Evolutionary conservation across 2,113 vertebrate species (phyloP).

Genomic region (Thalassarche chlororhynchos): DNA sequence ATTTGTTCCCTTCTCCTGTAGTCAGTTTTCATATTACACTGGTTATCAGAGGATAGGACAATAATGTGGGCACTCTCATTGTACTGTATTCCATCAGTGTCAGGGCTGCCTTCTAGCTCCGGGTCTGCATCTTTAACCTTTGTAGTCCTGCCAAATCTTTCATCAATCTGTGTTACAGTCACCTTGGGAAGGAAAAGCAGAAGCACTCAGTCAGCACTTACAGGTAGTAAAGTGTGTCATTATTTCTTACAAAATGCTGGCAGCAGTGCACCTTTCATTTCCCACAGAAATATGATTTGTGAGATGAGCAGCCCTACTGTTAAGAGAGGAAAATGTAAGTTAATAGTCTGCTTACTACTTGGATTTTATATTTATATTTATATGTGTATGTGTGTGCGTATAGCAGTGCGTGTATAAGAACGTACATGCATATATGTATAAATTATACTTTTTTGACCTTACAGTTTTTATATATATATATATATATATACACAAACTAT

Average conservation of each 20-base stretch:
- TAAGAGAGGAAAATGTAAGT: slow-evolving; percentile 64
- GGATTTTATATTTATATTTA: neutral
- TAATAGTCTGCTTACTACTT: slow-evolving; percentile 13
- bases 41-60: slow-evolving; percentile 78
- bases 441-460: neutral
- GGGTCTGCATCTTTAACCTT: slow-evolving; percentile 83
- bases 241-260: slow-evolving; percentile 78
- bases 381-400: neutral
- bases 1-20: slow-evolving; percentile 81
- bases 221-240: slow-evolving; percentile 79
- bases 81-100: slow-evolving; percentile 79
- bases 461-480: neutral
- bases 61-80: slow-evolving; percentile 66
- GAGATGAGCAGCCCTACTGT: slow-evolving; percentile 55
- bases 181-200: slow-evolving; percentile 79
- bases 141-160: slow-evolving; percentile 72
- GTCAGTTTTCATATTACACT: slow-evolving; percentile 83
- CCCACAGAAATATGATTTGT: slow-evolving; percentile 76
- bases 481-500: neutral
- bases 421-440: neutral
- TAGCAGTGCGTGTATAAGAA: neutral
- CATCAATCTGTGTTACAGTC: slow-evolving; percentile 84
- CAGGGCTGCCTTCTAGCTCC: slow-evolving; percentile 71
- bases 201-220: slow-evolving; percentile 82
- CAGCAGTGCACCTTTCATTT: slow-evolving; percentile 72